phyloP scores from a whole-genome alignment of 1,140 invertebrate species.

The Melipona quadrifasciata region DNA sequence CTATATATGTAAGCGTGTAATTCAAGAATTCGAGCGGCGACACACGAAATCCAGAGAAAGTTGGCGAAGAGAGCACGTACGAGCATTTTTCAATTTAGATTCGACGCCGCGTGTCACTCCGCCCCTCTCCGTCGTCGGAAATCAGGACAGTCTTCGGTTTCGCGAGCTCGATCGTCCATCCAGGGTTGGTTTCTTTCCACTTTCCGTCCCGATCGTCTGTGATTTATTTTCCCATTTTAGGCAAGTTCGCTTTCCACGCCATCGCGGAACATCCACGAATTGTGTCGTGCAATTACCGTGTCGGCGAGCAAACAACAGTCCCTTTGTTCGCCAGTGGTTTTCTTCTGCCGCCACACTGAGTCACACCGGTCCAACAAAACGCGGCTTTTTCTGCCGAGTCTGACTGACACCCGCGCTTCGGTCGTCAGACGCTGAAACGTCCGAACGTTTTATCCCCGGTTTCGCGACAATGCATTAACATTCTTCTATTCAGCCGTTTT shows the following conservation, averaged over 20 bases:
- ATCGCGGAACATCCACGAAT: constrained; percentile 1
- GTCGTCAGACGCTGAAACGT: not conserved
- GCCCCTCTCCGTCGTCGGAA: not conserved
- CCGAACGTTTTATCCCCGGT: constrained; percentile 2
- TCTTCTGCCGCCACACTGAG: constrained; percentile 34
- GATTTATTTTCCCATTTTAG: not conserved
- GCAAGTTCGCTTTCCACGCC: too few relatives aligned
- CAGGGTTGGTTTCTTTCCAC: too few relatives aligned
- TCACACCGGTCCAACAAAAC: constrained; percentile 33
- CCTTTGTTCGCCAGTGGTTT: constrained; percentile 29
- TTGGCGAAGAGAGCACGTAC: not conserved
- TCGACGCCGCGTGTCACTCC: not conserved
- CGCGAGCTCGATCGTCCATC: too few relatives aligned
- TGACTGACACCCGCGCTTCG: not conserved
- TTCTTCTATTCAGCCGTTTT: not conserved
- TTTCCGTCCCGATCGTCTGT: not conserved
- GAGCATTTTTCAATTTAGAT: not conserved
- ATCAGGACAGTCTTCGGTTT: not conserved
- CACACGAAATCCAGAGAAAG: constrained; percentile 49
- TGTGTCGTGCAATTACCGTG: constrained; percentile 24
- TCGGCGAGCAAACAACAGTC: constrained; percentile 13
- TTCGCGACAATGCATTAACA: not conserved
- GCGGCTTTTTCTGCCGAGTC: constrained; percentile 5
- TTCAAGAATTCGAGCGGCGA: constrained; percentile 77
- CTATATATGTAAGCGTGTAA: constrained; percentile 80